Evolutionary conservation across 1,140 invertebrate genomes (phyloP).

Genomic region (Eurytemora carolleeae): DNA sequence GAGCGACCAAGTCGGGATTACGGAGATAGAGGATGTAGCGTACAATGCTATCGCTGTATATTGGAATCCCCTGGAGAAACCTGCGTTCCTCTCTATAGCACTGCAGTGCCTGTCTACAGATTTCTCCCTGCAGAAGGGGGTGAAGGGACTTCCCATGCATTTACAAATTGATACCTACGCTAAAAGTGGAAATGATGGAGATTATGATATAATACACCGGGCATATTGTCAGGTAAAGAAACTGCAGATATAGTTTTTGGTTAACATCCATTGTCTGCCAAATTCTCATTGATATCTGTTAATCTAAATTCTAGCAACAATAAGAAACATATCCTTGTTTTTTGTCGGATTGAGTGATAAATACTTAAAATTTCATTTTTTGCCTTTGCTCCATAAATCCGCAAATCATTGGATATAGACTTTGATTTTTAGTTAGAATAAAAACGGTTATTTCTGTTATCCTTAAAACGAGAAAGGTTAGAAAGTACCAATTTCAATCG

Average conservation of each 20-base stretch:
- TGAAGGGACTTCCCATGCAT: slow-evolving; percentile 11
- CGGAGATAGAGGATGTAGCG: slow-evolving; percentile 1
- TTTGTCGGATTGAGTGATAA: no score
- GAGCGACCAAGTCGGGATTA: background rate
- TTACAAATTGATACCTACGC: background rate
- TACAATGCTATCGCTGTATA: slow-evolving; percentile 7
- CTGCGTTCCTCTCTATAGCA: background rate
- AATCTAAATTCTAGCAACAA: background rate
- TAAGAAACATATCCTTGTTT: background rate
- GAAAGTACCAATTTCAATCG: no score
- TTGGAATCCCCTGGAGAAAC: background rate
- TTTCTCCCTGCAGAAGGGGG: slow-evolving; percentile 7
- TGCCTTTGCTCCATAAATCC: no score
- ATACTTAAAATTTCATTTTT: no score
- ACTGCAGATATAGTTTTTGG: background rate
- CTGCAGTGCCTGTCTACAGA: slow-evolving; percentile 13
- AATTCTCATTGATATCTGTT: no score
- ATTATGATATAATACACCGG: background rate
- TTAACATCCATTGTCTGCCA: no score
- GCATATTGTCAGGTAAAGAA: background rate
- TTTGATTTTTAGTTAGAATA: no score
- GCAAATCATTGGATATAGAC: no score
- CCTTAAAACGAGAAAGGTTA: no score
- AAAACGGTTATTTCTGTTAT: no score
- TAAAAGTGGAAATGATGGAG: background rate